These are phyloP conservation scores for Ceraclea dissimilis DNA, from an alignment of 2,888 invertebrate species.

Conservation along the genomic window DNA sequence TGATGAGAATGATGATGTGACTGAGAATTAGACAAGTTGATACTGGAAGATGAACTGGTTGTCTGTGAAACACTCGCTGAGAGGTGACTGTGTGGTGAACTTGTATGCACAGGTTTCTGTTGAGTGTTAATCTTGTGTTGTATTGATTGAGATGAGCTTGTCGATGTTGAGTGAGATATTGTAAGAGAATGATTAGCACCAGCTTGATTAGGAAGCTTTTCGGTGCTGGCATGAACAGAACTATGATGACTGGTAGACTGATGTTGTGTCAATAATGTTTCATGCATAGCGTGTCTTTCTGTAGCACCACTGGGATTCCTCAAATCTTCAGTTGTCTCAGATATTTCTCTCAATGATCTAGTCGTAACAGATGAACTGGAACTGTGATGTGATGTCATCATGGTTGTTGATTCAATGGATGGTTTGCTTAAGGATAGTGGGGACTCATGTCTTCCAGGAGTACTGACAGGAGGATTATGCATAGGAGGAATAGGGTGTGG, in stretches of 20 bases:
- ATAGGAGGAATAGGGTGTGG: conserved; percentile 68
- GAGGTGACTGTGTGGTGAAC: conserved; percentile 45
- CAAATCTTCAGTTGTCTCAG: conserved; percentile 46
- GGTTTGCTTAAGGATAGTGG: conserved; percentile 36
- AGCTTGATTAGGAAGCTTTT: conserved; percentile 50
- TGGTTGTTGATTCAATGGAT: conserved; percentile 56
- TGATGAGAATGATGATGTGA: conserved; percentile 59
- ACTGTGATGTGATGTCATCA: conserved; percentile 63
- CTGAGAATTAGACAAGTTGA: conserved; percentile 50
- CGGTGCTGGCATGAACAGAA: conserved; percentile 56
- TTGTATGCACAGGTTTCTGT: conserved; percentile 43
- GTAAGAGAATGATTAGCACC: conserved; percentile 53
- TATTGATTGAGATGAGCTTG: conserved; percentile 59
- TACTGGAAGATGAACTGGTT: conserved; percentile 45
- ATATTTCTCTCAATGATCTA: conserved; percentile 54
- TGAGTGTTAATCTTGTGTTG: conserved; percentile 53
- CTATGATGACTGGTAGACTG: conserved; percentile 59
- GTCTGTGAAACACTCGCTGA: conserved; percentile 51
- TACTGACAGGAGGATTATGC: conserved; percentile 42
- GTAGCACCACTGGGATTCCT: conserved; percentile 41
- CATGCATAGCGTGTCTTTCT: conserved; percentile 56
- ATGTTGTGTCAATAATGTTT: conserved; percentile 58
- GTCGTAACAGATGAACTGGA: conserved; percentile 66
- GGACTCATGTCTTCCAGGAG: conserved; percentile 44
- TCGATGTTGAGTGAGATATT: conserved; percentile 60